Conservation (phyloP, 1,140 invertebrate genomes). For the Drosophila athabasca region DNA sequence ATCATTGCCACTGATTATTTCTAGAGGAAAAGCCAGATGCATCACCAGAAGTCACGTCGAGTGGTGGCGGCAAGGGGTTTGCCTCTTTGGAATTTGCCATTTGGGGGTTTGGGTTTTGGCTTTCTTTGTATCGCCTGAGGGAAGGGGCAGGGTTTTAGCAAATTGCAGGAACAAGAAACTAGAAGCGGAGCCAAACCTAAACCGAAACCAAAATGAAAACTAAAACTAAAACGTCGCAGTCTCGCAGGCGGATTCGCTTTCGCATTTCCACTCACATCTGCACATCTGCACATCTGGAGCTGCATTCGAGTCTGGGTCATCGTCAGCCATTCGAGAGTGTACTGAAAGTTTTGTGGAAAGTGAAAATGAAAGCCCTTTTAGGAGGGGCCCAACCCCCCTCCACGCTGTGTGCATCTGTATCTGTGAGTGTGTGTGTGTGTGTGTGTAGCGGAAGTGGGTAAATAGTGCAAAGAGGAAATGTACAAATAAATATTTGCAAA, state of each 20-base stretch:
- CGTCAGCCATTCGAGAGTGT: conserved; percentile 46
- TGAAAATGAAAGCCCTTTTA: conserved; percentile 69
- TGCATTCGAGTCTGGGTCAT: conserved; percentile 61
- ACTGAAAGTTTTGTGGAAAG: conserved; percentile 52
- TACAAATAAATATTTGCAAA: conserved; percentile 79
- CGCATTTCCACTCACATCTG: conserved; percentile 27
- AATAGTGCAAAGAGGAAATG: conserved; percentile 69
- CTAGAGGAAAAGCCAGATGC: too few relatives aligned
- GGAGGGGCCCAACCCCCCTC: conserved; percentile 13
- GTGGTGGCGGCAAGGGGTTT: too few relatives aligned
- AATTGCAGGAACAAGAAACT: conserved; percentile 55
- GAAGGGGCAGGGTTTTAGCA: conserved; percentile 46
- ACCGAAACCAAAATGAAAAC: conserved; percentile 55
- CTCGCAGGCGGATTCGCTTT: too few relatives aligned
- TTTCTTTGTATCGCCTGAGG: conserved; percentile 22
- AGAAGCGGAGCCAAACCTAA: conserved; percentile 16
- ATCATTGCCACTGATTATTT: too few relatives aligned
- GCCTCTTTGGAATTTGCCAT: background rate
- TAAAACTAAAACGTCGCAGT: conserved; percentile 66
- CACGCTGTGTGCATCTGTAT: background rate
- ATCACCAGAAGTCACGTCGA: too few relatives aligned
- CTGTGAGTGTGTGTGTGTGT: conserved; percentile 12
- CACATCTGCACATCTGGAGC: conserved; percentile 39
- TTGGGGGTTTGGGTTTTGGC: conserved; percentile 15
- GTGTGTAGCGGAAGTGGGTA: conserved; percentile 66